These are phyloP conservation scores for Crenichthys baileyi DNA, from an alignment of 2,797 vertebrate species.

Conservation along the genomic window DNA sequence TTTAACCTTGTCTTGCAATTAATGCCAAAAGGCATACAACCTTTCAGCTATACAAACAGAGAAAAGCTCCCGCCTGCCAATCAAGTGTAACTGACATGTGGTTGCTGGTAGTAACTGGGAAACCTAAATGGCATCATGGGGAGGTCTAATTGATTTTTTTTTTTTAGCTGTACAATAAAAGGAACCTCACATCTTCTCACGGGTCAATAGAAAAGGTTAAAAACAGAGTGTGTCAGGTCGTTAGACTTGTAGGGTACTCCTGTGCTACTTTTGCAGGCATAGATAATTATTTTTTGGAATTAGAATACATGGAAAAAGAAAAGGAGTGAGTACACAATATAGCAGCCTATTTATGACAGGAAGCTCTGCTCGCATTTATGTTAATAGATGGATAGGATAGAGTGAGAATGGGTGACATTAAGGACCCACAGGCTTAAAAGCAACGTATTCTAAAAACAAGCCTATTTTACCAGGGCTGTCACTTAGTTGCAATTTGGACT, in stretches of 20 bases:
- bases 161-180: slow-evolving; percentile 31
- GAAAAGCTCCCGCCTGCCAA: slow-evolving; percentile 51
- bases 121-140: slow-evolving; percentile 54
- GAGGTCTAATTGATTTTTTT: slow-evolving; percentile 38
- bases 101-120: slow-evolving; percentile 74
- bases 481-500: slow-evolving; percentile 24
- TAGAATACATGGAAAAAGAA: slow-evolving; percentile 16
- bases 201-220: slow-evolving; percentile 36
- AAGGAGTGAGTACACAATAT: slow-evolving; percentile 17
- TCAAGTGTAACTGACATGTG: slow-evolving; percentile 60
- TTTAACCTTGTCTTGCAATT: slow-evolving; percentile 42
- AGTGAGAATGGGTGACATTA: slow-evolving; percentile 42
- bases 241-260: slow-evolving; percentile 28
- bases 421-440: slow-evolving; percentile 32
- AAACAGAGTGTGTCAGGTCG: slow-evolving; percentile 29
- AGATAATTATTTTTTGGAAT: slow-evolving; percentile 30
- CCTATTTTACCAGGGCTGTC: slow-evolving; percentile 52
- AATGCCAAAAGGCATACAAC: slow-evolving; percentile 37
- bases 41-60: slow-evolving; percentile 52
- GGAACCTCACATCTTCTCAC: slow-evolving; percentile 42
- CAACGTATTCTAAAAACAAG: slow-evolving; percentile 16
- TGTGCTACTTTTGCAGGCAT: slow-evolving; percentile 29
- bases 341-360: slow-evolving; percentile 26
- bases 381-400: slow-evolving; percentile 1
- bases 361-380: slow-evolving; percentile 4